Conservation (phyloP, 2,797 vertebrate species). For the Urosaurus nigricauda region DNA sequence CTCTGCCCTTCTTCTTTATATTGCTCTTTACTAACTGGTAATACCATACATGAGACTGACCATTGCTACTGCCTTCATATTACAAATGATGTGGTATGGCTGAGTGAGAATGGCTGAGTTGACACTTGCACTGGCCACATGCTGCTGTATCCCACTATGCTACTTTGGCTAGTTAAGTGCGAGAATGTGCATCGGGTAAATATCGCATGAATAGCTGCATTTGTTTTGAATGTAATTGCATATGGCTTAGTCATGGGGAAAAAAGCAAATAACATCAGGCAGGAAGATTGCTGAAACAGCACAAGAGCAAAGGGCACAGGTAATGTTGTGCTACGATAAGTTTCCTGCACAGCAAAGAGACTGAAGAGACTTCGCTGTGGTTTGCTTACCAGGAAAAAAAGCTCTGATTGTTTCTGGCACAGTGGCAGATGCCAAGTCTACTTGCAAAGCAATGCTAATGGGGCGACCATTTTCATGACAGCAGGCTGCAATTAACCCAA, state of each 20-base stretch:
- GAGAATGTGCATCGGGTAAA: not conserved
- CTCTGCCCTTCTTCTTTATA: not conserved
- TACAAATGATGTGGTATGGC: not conserved
- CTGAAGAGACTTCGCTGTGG: not conserved
- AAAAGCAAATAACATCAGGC: not conserved
- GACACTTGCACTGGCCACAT: not conserved
- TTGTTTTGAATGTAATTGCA: conserved; percentile 16
- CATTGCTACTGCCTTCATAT: not conserved
- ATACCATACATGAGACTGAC: not conserved
- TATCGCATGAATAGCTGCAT: not conserved
- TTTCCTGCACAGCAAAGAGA: conserved; percentile 15
- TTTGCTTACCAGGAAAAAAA: conserved; percentile 20
- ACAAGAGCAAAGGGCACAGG: not conserved
- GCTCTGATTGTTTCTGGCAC: conserved; percentile 32
- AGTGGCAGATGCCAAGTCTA: conserved; percentile 27
- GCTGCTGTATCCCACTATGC: not conserved
- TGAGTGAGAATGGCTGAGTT: not conserved
- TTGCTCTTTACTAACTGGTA: not conserved
- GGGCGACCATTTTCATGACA: conserved; percentile 31
- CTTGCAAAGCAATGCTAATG: conserved; percentile 42
- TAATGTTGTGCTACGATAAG: not conserved
- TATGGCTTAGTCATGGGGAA: conserved; percentile 4
- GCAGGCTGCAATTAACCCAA: conserved; percentile 28
- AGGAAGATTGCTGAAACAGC: conserved; percentile 32
- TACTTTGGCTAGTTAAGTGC: not conserved